These are phyloP conservation scores for Pseudopipra pipra DNA, from an alignment of 2,113 vertebrate genomes.

Conservation along the genomic window DNA sequence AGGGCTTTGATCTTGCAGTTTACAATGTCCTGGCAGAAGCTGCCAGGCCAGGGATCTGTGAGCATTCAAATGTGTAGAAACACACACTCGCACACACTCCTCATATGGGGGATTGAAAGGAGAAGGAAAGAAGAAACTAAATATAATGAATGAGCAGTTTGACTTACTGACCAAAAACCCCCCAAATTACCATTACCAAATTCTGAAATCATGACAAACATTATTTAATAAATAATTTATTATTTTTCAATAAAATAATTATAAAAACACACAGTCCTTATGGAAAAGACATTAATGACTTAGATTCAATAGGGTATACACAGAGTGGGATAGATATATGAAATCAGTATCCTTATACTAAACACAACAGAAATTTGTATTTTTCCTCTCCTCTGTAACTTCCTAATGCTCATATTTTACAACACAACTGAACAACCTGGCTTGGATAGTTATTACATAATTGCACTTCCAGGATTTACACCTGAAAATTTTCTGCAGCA, in stretches of 20 bases:
- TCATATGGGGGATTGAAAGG: fast-evolving
- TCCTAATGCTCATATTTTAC: neutral
- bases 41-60: neutral
- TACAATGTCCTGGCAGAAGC: neutral
- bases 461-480: neutral
- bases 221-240: neutral
- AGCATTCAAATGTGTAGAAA: too few species aligned
- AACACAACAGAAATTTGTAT: neutral
- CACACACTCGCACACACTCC: too few species aligned
- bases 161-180: neutral
- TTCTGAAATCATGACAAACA: neutral
- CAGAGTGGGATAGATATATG: neutral
- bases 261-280: neutral
- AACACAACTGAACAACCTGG: neutral
- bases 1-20: neutral
- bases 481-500: neutral
- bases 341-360: neutral
- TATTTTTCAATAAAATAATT: neutral
- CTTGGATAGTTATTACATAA: neutral
- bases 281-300: neutral
- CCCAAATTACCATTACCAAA: neutral
- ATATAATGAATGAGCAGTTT: neutral
- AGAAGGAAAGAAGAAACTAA: neutral
- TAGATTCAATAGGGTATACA: neutral
- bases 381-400: neutral